phyloP scores from a whole-genome alignment of 2,797 vertebrate species.

The Lithobates pipiens region DNA sequence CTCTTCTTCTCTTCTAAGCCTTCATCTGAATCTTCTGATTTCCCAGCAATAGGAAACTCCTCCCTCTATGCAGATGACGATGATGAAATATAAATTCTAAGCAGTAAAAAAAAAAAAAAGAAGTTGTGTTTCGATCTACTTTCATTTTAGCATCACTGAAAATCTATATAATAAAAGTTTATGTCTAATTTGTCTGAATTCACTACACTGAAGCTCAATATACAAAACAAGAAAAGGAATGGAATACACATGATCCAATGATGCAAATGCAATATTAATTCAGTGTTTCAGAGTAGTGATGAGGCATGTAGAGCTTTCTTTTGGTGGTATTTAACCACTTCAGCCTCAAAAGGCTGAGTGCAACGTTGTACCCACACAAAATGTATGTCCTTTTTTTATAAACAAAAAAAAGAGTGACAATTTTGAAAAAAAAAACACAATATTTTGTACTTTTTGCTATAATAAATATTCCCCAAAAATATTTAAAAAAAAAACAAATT shows the following conservation, averaged over 20 bases:
- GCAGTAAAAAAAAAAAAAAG: background rate
- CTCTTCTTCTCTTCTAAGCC: too few species aligned
- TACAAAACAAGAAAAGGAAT: background rate
- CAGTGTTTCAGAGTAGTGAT: background rate
- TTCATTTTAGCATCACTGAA: background rate
- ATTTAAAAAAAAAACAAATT: too few species aligned
- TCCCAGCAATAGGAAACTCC: background rate
- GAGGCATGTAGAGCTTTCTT: too few species aligned
- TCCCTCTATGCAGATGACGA: background rate
- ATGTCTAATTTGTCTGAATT: background rate
- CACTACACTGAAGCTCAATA: background rate
- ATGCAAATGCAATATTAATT: background rate
- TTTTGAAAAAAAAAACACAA: too few species aligned
- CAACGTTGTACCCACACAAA: too few species aligned
- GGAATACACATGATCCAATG: background rate
- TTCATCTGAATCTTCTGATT: background rate
- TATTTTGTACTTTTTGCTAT: too few species aligned
- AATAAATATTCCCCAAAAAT: too few species aligned
- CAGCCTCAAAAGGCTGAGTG: too few species aligned
- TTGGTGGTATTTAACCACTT: too few species aligned
- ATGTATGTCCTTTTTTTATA: too few species aligned
- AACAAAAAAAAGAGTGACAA: too few species aligned
- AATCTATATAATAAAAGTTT: background rate
- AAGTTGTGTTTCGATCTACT: too few species aligned
- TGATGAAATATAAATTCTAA: background rate